A percentile compares a stretch with the other conserved stretches of the same genome.
Evolutionary conservation across 2,113 vertebrate genomes (phyloP).

Genomic region (Capreolus pygargus): DNA sequence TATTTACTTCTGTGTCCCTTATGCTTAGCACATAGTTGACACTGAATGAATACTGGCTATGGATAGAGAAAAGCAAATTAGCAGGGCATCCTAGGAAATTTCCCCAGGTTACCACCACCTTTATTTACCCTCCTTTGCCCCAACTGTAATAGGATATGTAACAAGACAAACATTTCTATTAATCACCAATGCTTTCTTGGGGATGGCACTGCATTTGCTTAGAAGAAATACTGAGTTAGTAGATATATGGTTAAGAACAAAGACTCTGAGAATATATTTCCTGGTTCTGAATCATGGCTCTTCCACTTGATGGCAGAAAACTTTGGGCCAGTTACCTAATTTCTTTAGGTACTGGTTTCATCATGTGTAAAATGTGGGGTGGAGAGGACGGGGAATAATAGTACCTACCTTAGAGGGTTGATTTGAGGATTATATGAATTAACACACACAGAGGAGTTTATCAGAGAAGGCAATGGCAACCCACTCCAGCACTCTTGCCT

Average conservation of each 20-base stretch:
- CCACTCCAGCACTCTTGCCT: not conserved
- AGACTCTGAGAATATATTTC: not conserved
- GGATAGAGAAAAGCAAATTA: not conserved
- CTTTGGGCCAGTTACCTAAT: not conserved
- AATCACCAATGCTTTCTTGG: not conserved
- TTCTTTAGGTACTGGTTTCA: not conserved
- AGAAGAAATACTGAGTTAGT: conserved; percentile 17
- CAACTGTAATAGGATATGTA: not conserved
- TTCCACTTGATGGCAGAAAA: not conserved
- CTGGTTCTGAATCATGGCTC: not conserved
- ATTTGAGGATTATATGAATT: not conserved
- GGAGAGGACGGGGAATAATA: not conserved
- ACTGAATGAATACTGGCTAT: not conserved
- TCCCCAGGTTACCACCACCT: not conserved
- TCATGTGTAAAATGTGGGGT: not conserved
- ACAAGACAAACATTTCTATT: not conserved
- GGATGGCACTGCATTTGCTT: not conserved
- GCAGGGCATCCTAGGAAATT: not conserved
- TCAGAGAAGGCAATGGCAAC: not conserved
- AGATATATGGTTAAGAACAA: conserved; percentile 2
- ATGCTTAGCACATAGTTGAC: not conserved
- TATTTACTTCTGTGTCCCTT: not conserved
- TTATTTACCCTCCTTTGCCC: not conserved
- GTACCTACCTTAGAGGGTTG: not conserved
- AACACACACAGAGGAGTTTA: not conserved